A percentile compares a stretch with the other conserved stretches of the same genome.
These are phyloP conservation scores for Globodera rostochiensis DNA, from an alignment of 1,140 invertebrate genomes.

Conservation along the genomic window DNA sequence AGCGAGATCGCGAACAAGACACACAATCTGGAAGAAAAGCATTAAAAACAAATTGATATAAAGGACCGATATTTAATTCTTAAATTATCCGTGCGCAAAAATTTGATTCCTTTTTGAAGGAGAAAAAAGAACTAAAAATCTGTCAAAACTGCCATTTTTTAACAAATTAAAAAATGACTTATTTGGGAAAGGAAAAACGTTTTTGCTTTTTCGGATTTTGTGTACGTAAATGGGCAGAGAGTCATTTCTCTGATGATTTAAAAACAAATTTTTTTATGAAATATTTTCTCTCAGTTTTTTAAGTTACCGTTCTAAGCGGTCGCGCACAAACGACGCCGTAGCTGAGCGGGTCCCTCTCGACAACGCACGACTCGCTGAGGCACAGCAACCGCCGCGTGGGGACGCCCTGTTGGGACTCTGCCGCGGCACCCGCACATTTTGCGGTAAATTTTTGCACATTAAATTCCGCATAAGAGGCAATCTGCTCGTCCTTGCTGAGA, in stretches of 20 bases:
- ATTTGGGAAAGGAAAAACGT: too few species aligned
- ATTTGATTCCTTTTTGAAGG: too few species aligned
- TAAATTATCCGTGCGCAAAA: too few species aligned
- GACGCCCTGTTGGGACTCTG: constrained; percentile 10
- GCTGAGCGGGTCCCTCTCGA: constrained; percentile 93
- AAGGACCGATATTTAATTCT: too few species aligned
- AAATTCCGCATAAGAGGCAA: constrained; percentile 89
- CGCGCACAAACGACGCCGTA: constrained; percentile 87
- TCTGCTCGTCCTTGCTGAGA: constrained; percentile 79
- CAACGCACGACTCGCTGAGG: constrained; percentile 87
- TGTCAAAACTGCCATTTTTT: too few species aligned
- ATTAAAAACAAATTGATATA: constrained; percentile 24
- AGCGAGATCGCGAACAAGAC: constrained; percentile 82
- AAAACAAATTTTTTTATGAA: neutral
- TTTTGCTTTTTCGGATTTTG: too few species aligned
- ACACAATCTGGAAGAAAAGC: constrained; percentile 72
- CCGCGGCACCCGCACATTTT: constrained; percentile 70
- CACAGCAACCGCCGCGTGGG: constrained; percentile 83
- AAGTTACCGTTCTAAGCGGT: constrained; percentile 78
- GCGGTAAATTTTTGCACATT: constrained; percentile 83
- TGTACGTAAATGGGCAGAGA: too few species aligned
- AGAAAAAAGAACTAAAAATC: too few species aligned
- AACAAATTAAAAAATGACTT: too few species aligned
- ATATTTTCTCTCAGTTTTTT: constrained; percentile 37
- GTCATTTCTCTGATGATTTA: too few species aligned